phyloP scores from a whole-genome alignment of 2,113 vertebrate genomes.

The Lagopus leucura region DNA sequence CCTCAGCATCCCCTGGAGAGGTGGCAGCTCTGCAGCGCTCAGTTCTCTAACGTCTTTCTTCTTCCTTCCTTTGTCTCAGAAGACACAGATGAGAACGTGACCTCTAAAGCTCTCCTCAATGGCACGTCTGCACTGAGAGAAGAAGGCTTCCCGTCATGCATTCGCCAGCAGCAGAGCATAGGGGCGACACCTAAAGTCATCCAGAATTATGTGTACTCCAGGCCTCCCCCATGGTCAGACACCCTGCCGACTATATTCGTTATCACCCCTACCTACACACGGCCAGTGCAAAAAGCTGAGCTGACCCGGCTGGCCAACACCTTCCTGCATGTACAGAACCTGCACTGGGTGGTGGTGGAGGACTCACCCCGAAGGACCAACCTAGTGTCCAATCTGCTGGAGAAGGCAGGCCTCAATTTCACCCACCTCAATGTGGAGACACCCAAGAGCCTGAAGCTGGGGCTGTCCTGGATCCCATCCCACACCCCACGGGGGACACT shows the following conservation, averaged over 20 bases:
- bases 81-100: slow-evolving; percentile 76
- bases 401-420: slow-evolving; percentile 87
- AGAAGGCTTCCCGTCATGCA: slow-evolving; percentile 65
- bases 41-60: background rate
- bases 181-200: slow-evolving; percentile 50
- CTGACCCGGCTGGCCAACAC: slow-evolving; percentile 92
- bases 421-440: slow-evolving; percentile 91
- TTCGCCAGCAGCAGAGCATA: slow-evolving; percentile 56
- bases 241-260: slow-evolving; percentile 83
- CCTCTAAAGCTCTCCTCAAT: slow-evolving; percentile 67
- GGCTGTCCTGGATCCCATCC: slow-evolving; percentile 79
- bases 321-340: slow-evolving; percentile 89
- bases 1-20: background rate
- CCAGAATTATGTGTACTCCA: slow-evolving; percentile 78
- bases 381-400: slow-evolving; percentile 85
- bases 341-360: slow-evolving; percentile 96
- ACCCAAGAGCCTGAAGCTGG: slow-evolving; percentile 82
- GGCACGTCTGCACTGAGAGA: slow-evolving; percentile 64
- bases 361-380: slow-evolving; percentile 84
- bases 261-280: slow-evolving; percentile 88
- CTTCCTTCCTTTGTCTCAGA: slow-evolving; percentile 43
- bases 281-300: slow-evolving; percentile 94
- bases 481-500: slow-evolving; percentile 87
- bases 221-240: slow-evolving; percentile 83
- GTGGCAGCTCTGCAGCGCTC: background rate